These are phyloP conservation scores for Galerucella calmariensis DNA, from an alignment of 2,888 invertebrate genomes.

Conservation along the genomic window DNA sequence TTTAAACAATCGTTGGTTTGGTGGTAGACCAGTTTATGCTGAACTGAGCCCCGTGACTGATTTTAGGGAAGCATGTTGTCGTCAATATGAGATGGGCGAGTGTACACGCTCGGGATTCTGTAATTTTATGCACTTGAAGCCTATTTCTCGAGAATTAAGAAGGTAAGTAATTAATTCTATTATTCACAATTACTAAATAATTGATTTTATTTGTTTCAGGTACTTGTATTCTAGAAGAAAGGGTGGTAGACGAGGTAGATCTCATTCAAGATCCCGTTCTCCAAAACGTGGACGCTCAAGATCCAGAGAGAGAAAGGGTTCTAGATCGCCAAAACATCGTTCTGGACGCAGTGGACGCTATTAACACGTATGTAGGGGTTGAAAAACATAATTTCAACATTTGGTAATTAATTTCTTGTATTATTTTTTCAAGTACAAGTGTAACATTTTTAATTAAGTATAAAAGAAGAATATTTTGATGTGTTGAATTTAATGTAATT, in stretches of 20 bases:
- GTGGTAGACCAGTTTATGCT: slow-evolving; percentile 96
- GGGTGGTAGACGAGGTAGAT: slow-evolving; percentile 49
- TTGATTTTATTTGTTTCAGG: slow-evolving; percentile 40
- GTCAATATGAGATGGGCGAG: slow-evolving; percentile 99
- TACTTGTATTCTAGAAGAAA: slow-evolving; percentile 54
- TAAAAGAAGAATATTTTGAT: not conserved
- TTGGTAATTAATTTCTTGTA: not conserved
- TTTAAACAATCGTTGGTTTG: slow-evolving; percentile 99
- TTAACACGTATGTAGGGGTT: slow-evolving; percentile 8
- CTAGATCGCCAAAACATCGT: slow-evolving; percentile 64
- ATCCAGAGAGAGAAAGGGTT: slow-evolving; percentile 66
- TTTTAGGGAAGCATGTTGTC: slow-evolving; percentile 98
- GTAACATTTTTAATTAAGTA: not conserved
- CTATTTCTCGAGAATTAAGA: slow-evolving; percentile 93
- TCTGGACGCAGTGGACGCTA: slow-evolving; percentile 56
- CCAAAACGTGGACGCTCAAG: slow-evolving; percentile 66
- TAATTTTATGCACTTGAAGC: slow-evolving; percentile 99
- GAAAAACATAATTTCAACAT: not conserved
- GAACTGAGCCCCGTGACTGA: slow-evolving; percentile 99
- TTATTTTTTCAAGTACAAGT: not conserved
- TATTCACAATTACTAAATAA: not conserved
- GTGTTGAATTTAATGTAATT: not conserved
- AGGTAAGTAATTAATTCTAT: slow-evolving; percentile 67
- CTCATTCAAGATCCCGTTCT: slow-evolving; percentile 45
- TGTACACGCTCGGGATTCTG: slow-evolving; percentile 99